Percentiles rank a stretch among this genome's conserved stretches.
These are phyloP conservation scores for Ophioninae sp. DNA, from an alignment of 2,888 invertebrate genomes.

Conservation along the genomic window DNA sequence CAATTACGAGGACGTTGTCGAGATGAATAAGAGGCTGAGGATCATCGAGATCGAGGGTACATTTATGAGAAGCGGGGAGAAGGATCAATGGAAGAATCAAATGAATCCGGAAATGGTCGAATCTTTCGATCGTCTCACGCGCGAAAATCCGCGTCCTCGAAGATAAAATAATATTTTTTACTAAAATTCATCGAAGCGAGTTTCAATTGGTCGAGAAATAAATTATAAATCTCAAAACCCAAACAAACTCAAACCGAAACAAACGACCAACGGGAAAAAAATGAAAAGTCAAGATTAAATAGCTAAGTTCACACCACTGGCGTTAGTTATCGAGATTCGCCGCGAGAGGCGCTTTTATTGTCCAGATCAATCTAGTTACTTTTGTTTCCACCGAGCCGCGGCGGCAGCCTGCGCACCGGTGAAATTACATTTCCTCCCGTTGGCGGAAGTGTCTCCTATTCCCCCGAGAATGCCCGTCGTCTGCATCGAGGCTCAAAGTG, in stretches of 20 bases:
- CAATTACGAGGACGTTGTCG: constrained; percentile 81
- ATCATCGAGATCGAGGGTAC: constrained; percentile 75
- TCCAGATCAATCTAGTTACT: neutral
- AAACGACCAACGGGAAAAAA: too few relatives aligned
- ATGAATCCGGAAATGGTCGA: constrained; percentile 77
- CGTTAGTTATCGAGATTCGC: neutral
- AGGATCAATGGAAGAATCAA: constrained; percentile 79
- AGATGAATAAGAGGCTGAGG: constrained; percentile 77
- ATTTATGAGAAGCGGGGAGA: constrained; percentile 82
- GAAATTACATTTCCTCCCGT: neutral
- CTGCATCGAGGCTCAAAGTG: constrained; percentile 65
- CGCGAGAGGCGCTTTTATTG: neutral
- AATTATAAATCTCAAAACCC: too few relatives aligned
- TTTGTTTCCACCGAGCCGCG: neutral
- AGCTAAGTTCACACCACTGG: neutral
- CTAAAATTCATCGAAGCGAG: too few relatives aligned
- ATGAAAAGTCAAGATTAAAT: too few relatives aligned
- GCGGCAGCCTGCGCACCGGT: constrained; percentile 1
- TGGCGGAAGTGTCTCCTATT: constrained; percentile 48
- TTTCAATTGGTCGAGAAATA: too few relatives aligned
- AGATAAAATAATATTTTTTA: too few relatives aligned
- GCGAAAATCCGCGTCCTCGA: constrained; percentile 67
- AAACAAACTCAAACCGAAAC: too few relatives aligned
- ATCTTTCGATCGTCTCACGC: constrained; percentile 82
- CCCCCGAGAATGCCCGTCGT: constrained; percentile 53